phyloP scores from a whole-genome alignment of 1,140 invertebrate species.

The Periplaneta americana region DNA sequence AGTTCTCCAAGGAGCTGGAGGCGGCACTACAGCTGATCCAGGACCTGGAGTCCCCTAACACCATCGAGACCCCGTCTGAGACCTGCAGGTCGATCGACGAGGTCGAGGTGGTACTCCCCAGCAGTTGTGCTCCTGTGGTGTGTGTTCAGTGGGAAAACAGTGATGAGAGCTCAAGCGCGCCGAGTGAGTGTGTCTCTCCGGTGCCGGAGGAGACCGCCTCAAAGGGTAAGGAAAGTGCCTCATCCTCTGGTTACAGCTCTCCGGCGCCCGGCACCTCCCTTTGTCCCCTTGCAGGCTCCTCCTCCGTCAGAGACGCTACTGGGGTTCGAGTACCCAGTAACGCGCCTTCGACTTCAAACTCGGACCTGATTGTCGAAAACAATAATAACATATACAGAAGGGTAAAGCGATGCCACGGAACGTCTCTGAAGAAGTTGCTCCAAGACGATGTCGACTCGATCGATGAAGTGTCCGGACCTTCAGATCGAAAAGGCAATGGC shows the following conservation, averaged over 20 bases:
- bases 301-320: not conserved
- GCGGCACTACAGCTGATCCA: constrained; percentile 43
- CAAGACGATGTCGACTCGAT: not conserved
- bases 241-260: constrained; percentile 41
- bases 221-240: constrained; percentile 27
- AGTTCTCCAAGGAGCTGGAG: constrained; percentile 41
- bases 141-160: constrained; percentile 26
- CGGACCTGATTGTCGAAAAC: constrained; percentile 30
- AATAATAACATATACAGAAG: not conserved
- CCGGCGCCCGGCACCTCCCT: constrained; percentile 22
- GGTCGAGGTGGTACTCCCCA: not conserved
- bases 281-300: constrained; percentile 6
- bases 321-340: constrained; percentile 29
- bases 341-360: constrained; percentile 33
- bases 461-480: not conserved
- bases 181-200: constrained; percentile 34
- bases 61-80: constrained; percentile 38
- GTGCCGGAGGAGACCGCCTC: constrained; percentile 28
- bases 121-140: not conserved
- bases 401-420: not conserved
- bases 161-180: constrained; percentile 35
- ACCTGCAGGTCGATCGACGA: constrained; percentile 21
- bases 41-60: constrained; percentile 41
- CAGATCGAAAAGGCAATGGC: constrained; percentile 29
- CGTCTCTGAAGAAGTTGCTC: not conserved